Conservation (phyloP, 2,888 invertebrate genomes). For the Tillus elongatus region DNA sequence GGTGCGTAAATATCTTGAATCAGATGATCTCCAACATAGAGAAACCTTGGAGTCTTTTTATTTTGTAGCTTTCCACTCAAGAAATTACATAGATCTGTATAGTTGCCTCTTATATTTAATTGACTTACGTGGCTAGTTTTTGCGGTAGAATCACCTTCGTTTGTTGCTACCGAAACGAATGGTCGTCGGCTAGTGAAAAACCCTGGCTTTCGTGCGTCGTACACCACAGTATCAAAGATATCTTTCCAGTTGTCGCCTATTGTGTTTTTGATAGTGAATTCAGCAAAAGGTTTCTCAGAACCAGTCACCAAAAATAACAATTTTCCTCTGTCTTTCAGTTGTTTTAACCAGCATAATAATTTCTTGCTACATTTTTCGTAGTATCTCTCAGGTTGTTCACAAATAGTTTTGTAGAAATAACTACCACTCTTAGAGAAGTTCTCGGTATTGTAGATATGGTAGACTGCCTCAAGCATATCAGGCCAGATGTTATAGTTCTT, state of each 20-base stretch:
- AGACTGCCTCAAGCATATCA: slow-evolving; percentile 53
- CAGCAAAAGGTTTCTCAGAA: slow-evolving; percentile 61
- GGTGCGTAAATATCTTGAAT: slow-evolving; percentile 68
- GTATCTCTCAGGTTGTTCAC: slow-evolving; percentile 49
- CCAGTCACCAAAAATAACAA: slow-evolving; percentile 62
- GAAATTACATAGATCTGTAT: slow-evolving; percentile 47
- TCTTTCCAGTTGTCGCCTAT: slow-evolving; percentile 56
- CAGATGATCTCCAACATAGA: slow-evolving; percentile 70
- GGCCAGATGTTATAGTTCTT: slow-evolving; percentile 52
- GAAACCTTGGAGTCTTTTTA: slow-evolving; percentile 45
- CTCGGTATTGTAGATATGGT: slow-evolving; percentile 51
- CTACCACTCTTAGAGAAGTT: slow-evolving; percentile 51
- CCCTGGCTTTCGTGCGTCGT: slow-evolving; percentile 63
- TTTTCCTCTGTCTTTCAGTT: slow-evolving; percentile 47
- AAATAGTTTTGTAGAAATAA: slow-evolving; percentile 55
- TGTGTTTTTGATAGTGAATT: slow-evolving; percentile 52
- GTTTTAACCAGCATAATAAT: slow-evolving; percentile 50
- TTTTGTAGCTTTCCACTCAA: slow-evolving; percentile 39
- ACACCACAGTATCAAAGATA: slow-evolving; percentile 44
- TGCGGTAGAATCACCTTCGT: too few species aligned
- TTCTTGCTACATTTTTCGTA: slow-evolving; percentile 47
- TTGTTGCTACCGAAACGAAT: too few species aligned
- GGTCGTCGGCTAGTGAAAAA: too few species aligned
- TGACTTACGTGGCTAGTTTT: too few species aligned
- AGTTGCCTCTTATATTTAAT: too few species aligned